Percentiles rank a stretch among this genome's conserved stretches.
Evolutionary conservation across 2,888 invertebrate genomes (phyloP).

Genomic region (Crematogaster levior): DNA sequence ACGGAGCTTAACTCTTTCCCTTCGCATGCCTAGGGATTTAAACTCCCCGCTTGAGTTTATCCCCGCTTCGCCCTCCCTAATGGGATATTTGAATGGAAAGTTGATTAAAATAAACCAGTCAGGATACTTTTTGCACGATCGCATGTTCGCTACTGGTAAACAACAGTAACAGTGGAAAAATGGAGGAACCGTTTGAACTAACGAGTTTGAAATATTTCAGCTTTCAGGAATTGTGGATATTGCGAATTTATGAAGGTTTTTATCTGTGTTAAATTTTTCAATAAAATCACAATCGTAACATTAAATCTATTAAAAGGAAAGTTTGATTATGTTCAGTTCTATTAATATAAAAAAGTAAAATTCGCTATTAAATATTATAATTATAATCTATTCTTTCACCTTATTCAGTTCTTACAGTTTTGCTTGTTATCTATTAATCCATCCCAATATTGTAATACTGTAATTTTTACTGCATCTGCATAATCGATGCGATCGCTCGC

Average conservation of each 20-base stretch:
- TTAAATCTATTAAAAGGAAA: not conserved
- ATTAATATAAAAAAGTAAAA: not conserved
- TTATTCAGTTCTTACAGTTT: not conserved
- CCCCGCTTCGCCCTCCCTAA: constrained; percentile 27
- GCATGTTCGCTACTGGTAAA: constrained; percentile 28
- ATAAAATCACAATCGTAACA: not conserved
- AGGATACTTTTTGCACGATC: constrained; percentile 50
- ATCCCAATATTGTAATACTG: not conserved
- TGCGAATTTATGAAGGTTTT: not conserved
- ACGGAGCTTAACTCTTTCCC: constrained; percentile 55
- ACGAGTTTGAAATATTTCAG: constrained; percentile 41
- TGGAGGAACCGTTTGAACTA: constrained; percentile 14
- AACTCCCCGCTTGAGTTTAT: constrained; percentile 54
- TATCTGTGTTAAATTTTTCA: not conserved
- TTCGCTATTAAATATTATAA: not conserved
- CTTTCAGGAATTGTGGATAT: not conserved
- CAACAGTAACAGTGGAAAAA: constrained; percentile 20
- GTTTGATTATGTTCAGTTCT: constrained; percentile 6
- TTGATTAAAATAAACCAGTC: constrained; percentile 56
- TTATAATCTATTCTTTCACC: not conserved
- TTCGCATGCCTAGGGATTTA: constrained; percentile 53
- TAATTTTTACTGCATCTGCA: not conserved
- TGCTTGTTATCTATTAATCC: not conserved
- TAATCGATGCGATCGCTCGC: constrained; percentile 24
- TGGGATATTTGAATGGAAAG: constrained; percentile 53